Evolutionary conservation across 2,797 vertebrate genomes (phyloP), one percentile per base, ranked within the genome.

Genomic region (Argyrosomus regius): DNA sequence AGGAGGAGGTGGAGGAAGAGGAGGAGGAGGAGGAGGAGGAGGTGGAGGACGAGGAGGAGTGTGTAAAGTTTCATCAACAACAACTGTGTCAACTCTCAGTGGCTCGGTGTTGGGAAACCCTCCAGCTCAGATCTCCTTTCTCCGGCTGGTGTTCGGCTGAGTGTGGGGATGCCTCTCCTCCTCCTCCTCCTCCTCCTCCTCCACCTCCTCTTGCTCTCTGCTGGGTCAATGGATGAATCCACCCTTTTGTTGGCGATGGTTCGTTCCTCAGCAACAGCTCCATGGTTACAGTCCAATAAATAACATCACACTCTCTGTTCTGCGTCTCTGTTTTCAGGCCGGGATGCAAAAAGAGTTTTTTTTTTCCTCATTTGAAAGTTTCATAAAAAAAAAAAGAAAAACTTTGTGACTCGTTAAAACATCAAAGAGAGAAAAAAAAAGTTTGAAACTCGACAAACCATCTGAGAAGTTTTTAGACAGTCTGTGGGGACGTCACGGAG

Each of bases 221-320:
- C 75, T 84, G 68, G 85, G 87, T 91, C 86, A 93, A 89, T 96
- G 96, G 95, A 95, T 95, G 93, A 95, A 95, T 96, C 95, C 96
- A 94, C 95, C 96, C 96, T 96, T 94, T 95, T 95, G 96, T 96
- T 96, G 86, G 86, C 92, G 96, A 96, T 95, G 88, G 95, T 82
- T 94, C 83, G 90, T 97, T 95, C 95, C 96, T 77, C 82, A 88
- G 97, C 95, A 96, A 97, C 97, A 68, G 90, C 95, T 93, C 95
- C 91, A 91, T 93, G 92, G 95, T 92, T 93, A 95, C 95, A 75
- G 89, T 93, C 91, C 90, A 94, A 93, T 95, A 95, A 95, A 96
- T 95, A 95, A 94, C 94, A 94, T 94, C 94, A 94, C 91, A 88
- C 88, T 90, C 89, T 81, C 88, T 83, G 39, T 26, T n/a, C 82